Conservation (phyloP, 1,140 invertebrate genomes). For the Chymomyza costata region DNA sequence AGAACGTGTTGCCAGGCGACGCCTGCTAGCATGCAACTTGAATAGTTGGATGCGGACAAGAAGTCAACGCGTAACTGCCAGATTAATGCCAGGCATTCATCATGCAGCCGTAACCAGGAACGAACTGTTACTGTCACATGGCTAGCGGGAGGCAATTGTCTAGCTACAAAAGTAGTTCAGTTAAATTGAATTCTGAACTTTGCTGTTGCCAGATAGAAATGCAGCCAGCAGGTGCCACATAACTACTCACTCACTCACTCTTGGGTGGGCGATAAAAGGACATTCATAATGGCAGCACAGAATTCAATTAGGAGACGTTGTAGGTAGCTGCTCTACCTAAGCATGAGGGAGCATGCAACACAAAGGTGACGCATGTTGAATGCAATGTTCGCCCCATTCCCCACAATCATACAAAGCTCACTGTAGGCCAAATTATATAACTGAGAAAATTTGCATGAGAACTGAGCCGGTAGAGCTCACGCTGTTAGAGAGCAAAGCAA, state of each 20-base stretch:
- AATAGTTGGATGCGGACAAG: no score
- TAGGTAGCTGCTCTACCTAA: no score
- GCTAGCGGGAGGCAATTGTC: constrained; percentile 2
- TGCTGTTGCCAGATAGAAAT: neutral
- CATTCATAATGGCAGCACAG: constrained; percentile 9
- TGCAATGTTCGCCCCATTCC: no score
- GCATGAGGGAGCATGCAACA: no score
- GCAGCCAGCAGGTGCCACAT: neutral
- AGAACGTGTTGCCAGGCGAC: no score
- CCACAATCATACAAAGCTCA: no score
- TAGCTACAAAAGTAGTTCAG: constrained; percentile 22
- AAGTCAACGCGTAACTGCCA: constrained; percentile 35
- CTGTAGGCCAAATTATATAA: neutral
- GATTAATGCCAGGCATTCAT: constrained; percentile 48
- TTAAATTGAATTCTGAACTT: constrained; percentile 46
- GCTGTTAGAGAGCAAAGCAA: constrained; percentile 2
- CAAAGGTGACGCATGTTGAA: no score
- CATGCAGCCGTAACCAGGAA: constrained; percentile 25
- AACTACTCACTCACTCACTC: no score
- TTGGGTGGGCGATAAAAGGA: no score
- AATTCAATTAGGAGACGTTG: constrained; percentile 36
- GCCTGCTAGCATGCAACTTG: neutral
- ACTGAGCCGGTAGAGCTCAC: constrained; percentile 6
- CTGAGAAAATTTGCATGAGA: neutral
- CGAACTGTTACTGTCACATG: constrained; percentile 19